A percentile compares a stretch with the other conserved stretches of the same genome.
These are phyloP conservation scores for Conops quadrifasciatus DNA, from an alignment of 2,888 invertebrate genomes.

Conservation along the genomic window DNA sequence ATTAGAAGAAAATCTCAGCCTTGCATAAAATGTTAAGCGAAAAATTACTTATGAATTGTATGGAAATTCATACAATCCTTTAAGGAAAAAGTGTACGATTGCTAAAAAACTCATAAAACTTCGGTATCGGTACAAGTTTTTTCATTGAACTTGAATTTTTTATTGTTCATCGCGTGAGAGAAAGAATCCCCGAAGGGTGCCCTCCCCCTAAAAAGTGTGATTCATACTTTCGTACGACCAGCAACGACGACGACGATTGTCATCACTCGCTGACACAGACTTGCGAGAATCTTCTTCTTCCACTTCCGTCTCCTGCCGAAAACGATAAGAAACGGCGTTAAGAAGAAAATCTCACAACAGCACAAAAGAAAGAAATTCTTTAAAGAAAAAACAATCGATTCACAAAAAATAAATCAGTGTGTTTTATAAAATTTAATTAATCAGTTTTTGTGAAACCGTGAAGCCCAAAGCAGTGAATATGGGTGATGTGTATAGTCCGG, in stretches of 20 bases:
- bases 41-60: neutral
- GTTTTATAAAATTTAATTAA: constrained; percentile 23
- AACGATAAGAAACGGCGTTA: neutral
- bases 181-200: constrained; percentile 22
- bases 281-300: neutral
- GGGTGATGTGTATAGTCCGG: constrained; percentile 62
- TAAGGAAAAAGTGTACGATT: neutral
- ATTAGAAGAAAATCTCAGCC: neutral
- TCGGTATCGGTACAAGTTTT: neutral
- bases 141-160: constrained; percentile 39
- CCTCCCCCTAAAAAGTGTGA: constrained; percentile 35
- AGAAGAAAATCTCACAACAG: neutral
- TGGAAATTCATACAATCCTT: constrained; percentile 8
- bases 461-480: constrained; percentile 48
- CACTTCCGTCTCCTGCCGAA: neutral
- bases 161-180: constrained; percentile 14
- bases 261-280: neutral
- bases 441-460: too few relatives aligned
- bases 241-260: neutral
- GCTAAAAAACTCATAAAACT: constrained; percentile 25
- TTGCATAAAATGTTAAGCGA: neutral
- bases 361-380: constrained; percentile 27
- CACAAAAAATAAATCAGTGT: neutral
- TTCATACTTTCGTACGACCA: constrained; percentile 36
- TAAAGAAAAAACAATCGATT: constrained; percentile 38